Base-by-base conservation (phyloP, 2,888 invertebrate genomes). In the Drosophila nr. perissopoda region DNA sequence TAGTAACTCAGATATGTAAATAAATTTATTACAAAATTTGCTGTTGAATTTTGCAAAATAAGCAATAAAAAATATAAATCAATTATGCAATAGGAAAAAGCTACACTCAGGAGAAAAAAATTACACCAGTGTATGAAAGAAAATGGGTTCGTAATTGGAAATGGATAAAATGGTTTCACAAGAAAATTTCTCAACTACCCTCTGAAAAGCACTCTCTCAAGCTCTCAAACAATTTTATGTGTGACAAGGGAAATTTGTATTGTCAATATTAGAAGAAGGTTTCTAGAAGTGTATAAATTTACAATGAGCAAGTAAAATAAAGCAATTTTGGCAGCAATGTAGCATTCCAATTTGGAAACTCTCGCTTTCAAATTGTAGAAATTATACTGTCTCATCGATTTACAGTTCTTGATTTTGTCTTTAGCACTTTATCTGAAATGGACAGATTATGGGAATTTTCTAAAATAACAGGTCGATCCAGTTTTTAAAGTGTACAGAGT, bases 1-100 rank as follows among this genome's bases (percentile, higher is more conserved):
- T 1, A 4, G 4, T 46, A 46, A 25, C 46, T 46, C 25, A 25
- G 46, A 46, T 46, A 25, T 46, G 25, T 16, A 16, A 46, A 46
- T 25, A 42, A 27, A 33, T 29, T 27, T 18, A 18, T 13, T 25
- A 34, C 36, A 61, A 74, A 62, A 48, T 57, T 52, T 25, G 7
- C 53, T 59, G 8, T 18, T 36, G 3, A 56, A 56, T 56, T 29
- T 61, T 66, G 53, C 36, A 67, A 74, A 74, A 53, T 56, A 72
- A 57, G 59, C 46, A 63, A 63, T n/a, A 53, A 18, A 4, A 33
- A 16, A 54, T 21, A 1, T 1, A 42, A 21, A 13, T 25, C 16
- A 33, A 29, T 42, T 36, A 42, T 46, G 1, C 38, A 52, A 38
- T 5, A 25, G 34, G 1, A 7, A 21, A 18, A 13, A n/a, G 27